Base-by-base conservation (phyloP, 1,140 invertebrate species). In the Stegodyphus dumicola region DNA sequence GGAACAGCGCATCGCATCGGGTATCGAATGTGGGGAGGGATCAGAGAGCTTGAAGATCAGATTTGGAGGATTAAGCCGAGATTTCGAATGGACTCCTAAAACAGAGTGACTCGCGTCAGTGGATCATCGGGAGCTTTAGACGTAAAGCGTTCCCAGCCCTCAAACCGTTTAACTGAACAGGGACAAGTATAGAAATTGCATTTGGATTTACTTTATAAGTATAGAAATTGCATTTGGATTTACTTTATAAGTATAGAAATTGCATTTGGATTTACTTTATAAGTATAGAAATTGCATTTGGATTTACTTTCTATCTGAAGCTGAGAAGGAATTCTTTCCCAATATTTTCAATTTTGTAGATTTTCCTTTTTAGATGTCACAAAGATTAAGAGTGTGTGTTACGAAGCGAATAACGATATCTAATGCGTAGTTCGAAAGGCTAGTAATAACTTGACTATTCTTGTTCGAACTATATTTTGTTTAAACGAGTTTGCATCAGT, bases 51-150 rank as follows among this genome's bases (percentile, higher is more conserved):
- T 11, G 9, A 15, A 15, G 56, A 75, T 33, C 66, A 79, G 77
- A 79, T 69, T 66, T 79, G 67, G 13, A 56, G 71, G 73, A 75
- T 83, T 66, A 75, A 71, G 60, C 18, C 18, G 71, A 66, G 80
- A 83, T 83, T 83, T 83, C n/a, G 48, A 52, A 75, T 83, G 11
- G 80, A 75, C 80, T 75, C 75, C 51, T 73, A 33, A 83, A 83
- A 83, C 80, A 75, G 67, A 73, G 80, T 60, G 80, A 75, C 80
- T 75, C 53, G 80, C 80, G 54, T 83, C 80, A 49, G 17, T 53
- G 71, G 80, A 83, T 83, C 80, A 75, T 66, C 49, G 13, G 11
- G 48, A 60, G 9, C 66, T 77, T 75, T 13, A 15, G 10, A 49
- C 33, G 60, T 9, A 60, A 60, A 60, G 56, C 33, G 33, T 33